phyloP scores from a whole-genome alignment of 2,888 invertebrate species.

The Protophormia terraenovae region DNA sequence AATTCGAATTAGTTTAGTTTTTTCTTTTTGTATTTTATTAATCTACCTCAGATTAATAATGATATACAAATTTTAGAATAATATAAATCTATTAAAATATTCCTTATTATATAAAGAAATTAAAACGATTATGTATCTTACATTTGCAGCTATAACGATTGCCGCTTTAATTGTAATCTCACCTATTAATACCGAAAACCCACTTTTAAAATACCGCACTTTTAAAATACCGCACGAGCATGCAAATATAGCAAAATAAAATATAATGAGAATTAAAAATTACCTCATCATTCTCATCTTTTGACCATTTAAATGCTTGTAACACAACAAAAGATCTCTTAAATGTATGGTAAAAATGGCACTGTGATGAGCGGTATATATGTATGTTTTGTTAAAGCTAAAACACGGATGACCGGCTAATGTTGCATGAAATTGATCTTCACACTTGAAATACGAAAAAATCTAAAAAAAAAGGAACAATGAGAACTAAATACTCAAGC shows the following conservation, averaged over 20 bases:
- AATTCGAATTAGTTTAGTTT: too few species aligned
- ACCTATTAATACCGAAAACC: too few species aligned
- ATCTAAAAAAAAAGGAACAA: conserved; percentile 3
- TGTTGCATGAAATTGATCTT: conserved; percentile 79
- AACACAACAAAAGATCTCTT: conserved; percentile 4
- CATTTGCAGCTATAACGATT: neutral
- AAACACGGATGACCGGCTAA: conserved; percentile 59
- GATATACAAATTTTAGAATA: too few species aligned
- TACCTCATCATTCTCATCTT: conserved; percentile 25
- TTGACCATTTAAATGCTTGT: conserved; percentile 9
- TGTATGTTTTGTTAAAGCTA: neutral
- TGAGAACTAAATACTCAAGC: conserved; percentile 61
- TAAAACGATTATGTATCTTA: neutral
- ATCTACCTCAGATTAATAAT: too few species aligned
- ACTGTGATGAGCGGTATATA: neutral
- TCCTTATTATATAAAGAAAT: too few species aligned
- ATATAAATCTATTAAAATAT: too few species aligned
- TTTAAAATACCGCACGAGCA: neutral
- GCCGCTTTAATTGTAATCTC: neutral
- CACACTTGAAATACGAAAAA: conserved; percentile 75
- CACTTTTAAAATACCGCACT: neutral
- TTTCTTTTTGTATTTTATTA: too few species aligned
- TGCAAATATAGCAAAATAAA: conserved; percentile 12
- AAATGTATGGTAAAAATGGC: neutral
- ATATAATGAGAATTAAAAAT: neutral